Conservation (phyloP, 2,888 invertebrate genomes). For the Cheilosia vulpina region DNA sequence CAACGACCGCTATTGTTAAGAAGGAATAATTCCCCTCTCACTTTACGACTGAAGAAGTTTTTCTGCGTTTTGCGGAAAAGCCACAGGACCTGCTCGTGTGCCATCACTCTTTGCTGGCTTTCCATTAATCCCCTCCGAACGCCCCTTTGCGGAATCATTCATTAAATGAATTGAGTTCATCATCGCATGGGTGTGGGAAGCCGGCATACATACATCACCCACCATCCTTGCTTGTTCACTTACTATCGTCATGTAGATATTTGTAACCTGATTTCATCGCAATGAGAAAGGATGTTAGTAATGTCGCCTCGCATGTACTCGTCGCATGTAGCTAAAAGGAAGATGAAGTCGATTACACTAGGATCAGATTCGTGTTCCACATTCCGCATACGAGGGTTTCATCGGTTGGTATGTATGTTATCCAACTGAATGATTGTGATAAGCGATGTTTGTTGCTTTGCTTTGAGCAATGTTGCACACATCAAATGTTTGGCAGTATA, state of each 20-base stretch:
- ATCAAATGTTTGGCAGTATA: constrained; percentile 64
- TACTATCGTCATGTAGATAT: constrained; percentile 55
- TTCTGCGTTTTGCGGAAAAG: constrained; percentile 19
- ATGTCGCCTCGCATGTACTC: constrained; percentile 52
- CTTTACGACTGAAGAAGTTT: background rate
- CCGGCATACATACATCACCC: background rate
- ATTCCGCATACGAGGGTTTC: constrained; percentile 31
- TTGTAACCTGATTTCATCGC: constrained; percentile 69
- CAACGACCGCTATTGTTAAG: constrained; percentile 27
- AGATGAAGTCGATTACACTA: constrained; percentile 58
- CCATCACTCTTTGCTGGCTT: constrained; percentile 50
- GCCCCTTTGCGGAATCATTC: constrained; percentile 57
- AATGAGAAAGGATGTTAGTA: constrained; percentile 59
- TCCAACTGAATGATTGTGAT: constrained; percentile 57
- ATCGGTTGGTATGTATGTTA: constrained; percentile 18
- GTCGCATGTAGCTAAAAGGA: constrained; percentile 24
- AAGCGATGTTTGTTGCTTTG: constrained; percentile 69
- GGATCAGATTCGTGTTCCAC: constrained; percentile 63
- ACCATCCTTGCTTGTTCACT: background rate
- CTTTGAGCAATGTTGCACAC: constrained; percentile 70
- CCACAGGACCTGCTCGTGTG: constrained; percentile 47
- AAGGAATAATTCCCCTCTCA: constrained; percentile 31
- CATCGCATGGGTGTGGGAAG: constrained; percentile 51
- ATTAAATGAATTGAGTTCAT: constrained; percentile 72
- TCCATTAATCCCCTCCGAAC: constrained; percentile 11